phyloP scores from a whole-genome alignment of 2,797 vertebrate genomes.

The Cyprinodon diabolis region DNA sequence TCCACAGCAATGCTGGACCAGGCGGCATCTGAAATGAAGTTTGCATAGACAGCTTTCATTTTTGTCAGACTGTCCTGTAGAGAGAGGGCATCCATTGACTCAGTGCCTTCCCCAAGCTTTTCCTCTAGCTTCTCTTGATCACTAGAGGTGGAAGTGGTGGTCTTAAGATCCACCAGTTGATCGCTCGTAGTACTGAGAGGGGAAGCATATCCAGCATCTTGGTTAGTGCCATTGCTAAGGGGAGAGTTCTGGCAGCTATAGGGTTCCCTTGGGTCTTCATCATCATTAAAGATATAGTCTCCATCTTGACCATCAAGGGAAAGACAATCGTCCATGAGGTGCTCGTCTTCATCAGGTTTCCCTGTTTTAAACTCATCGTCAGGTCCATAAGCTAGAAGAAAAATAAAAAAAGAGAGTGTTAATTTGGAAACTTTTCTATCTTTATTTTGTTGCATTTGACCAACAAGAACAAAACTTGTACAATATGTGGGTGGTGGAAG shows the following conservation, averaged over 20 bases:
- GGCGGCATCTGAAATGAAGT: constrained; percentile 94
- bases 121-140: constrained; percentile 88
- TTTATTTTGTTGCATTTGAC: background rate
- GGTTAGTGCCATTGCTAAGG: constrained; percentile 95
- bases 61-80: constrained; percentile 96
- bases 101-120: constrained; percentile 69
- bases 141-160: constrained; percentile 84
- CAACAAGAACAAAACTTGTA: constrained; percentile 8
- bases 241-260: constrained; percentile 96
- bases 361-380: constrained; percentile 94
- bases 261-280: constrained; percentile 87
- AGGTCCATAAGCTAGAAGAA: constrained; percentile 93
- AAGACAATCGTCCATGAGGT: constrained; percentile 89
- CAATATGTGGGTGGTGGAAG: constrained; percentile 43
- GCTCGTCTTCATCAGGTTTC: constrained; percentile 89
- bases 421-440: constrained; percentile 31
- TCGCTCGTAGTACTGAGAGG: constrained; percentile 96
- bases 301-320: constrained; percentile 90
- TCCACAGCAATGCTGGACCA: constrained; percentile 95
- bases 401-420: constrained; percentile 46
- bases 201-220: constrained; percentile 94
- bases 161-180: constrained; percentile 90
- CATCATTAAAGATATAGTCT: constrained; percentile 90
- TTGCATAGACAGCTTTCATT: constrained; percentile 98
- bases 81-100: constrained; percentile 84